Conservation (phyloP, 2,888 invertebrate species). For the Osedax fenrisi region DNA sequence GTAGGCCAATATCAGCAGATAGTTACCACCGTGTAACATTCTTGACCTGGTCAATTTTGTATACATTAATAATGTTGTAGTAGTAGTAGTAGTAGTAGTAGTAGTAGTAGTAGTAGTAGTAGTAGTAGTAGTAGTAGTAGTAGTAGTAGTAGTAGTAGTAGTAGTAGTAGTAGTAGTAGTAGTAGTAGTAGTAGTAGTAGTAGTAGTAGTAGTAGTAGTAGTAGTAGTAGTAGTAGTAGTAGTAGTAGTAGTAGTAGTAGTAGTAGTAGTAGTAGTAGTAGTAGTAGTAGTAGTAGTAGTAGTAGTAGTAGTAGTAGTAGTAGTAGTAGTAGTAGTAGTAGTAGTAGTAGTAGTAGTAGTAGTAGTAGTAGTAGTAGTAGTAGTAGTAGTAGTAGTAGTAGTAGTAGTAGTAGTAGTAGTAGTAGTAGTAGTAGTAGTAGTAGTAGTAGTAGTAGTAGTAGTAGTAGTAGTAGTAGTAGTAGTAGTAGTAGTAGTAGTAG, state of each 20-base stretch:
- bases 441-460: conserved; percentile 8
- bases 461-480: not conserved
- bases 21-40: too few relatives aligned
- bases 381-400: not conserved
- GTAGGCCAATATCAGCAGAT: too few relatives aligned
- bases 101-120: conserved; percentile 1
- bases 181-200: conserved; percentile 11
- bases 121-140: conserved; percentile 11
- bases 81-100: conserved; percentile 8
- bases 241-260: conserved; percentile 8
- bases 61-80: too few relatives aligned
- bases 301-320: not conserved
- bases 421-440: conserved; percentile 12
- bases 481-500: not conserved
- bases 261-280: not conserved
- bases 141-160: not conserved
- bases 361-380: conserved; percentile 9
- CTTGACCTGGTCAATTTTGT: too few relatives aligned
- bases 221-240: conserved; percentile 15
- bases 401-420: not conserved
- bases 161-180: conserved; percentile 6
- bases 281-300: conserved; percentile 4
- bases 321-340: not conserved
- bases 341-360: not conserved
- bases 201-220: conserved; percentile 14